Conservation (phyloP, 1,140 invertebrate species). For the Macrobrachium rosenbergii region DNA sequence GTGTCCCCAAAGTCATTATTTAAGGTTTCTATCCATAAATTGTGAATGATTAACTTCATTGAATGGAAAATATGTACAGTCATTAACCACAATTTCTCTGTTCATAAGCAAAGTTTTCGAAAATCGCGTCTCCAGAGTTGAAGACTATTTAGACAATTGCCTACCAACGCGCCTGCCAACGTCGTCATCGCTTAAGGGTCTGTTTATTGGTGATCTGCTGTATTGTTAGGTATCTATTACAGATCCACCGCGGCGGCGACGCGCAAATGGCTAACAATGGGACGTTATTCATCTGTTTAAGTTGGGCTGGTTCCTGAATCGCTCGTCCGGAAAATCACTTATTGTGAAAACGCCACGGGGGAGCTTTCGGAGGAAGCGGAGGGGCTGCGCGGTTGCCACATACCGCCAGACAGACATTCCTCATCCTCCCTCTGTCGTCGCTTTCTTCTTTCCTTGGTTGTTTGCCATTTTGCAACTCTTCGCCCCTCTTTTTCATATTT, state of each 20-base stretch:
- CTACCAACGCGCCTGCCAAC: background rate
- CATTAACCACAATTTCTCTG: too few relatives aligned
- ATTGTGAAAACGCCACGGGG: conserved; percentile 30
- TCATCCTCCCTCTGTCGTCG: too few relatives aligned
- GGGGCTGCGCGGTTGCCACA: conserved; percentile 6
- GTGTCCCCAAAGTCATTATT: too few relatives aligned
- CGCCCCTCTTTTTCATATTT: too few relatives aligned
- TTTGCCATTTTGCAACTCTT: too few relatives aligned
- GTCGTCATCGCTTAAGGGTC: conserved; percentile 17
- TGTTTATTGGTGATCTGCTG: conserved; percentile 33
- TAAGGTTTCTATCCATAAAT: too few relatives aligned
- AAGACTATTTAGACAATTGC: too few relatives aligned
- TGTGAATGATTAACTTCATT: too few relatives aligned
- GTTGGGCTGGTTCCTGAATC: conserved; percentile 21
- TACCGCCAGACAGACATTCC: background rate
- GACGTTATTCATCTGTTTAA: conserved; percentile 53
- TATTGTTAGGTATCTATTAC: conserved; percentile 28
- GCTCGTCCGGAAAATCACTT: conserved; percentile 53
- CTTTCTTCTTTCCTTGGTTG: too few relatives aligned
- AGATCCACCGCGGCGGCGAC: conserved; percentile 14
- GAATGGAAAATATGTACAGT: too few relatives aligned
- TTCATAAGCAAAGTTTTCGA: too few relatives aligned
- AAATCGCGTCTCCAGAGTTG: too few relatives aligned
- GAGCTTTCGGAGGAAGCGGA: background rate
- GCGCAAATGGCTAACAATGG: conserved; percentile 55